Evolutionary conservation across 2,113 vertebrate genomes (phyloP).

Genomic region (Cyprinodon tularosa): DNA sequence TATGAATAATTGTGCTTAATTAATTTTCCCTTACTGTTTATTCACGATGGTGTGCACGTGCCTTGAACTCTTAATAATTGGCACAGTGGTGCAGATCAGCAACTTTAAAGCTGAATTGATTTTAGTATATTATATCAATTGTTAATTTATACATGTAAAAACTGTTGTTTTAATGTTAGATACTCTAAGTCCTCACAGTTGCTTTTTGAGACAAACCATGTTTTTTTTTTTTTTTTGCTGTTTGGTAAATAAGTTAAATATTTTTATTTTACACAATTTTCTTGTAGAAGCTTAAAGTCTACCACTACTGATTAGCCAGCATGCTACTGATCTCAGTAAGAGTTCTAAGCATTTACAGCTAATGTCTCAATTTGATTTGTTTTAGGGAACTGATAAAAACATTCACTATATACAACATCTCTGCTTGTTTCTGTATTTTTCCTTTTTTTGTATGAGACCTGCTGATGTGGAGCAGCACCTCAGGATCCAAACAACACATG

Average conservation of each 20-base stretch:
- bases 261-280: neutral
- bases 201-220: neutral
- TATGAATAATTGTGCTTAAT: neutral
- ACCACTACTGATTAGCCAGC: neutral
- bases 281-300: neutral
- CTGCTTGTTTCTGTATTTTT: neutral
- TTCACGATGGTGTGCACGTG: neutral
- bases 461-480: slow-evolving; percentile 38
- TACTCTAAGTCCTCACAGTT: neutral
- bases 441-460: slow-evolving; percentile 38
- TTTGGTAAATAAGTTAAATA: too few relatives aligned
- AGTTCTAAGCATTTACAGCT: neutral
- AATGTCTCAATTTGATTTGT: neutral
- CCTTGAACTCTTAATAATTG: neutral
- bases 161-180: neutral
- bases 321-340: neutral
- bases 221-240: neutral
- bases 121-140: neutral
- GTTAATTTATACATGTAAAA: neutral
- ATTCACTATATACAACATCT: neutral
- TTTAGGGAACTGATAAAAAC: neutral
- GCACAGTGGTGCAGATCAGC: neutral
- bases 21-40: neutral
- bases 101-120: neutral
- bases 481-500: slow-evolving; percentile 50